Evolutionary conservation across 1,140 invertebrate species (phyloP), one percentile per base, ranked within the genome.

Genomic region (Chrysopa pallens): DNA sequence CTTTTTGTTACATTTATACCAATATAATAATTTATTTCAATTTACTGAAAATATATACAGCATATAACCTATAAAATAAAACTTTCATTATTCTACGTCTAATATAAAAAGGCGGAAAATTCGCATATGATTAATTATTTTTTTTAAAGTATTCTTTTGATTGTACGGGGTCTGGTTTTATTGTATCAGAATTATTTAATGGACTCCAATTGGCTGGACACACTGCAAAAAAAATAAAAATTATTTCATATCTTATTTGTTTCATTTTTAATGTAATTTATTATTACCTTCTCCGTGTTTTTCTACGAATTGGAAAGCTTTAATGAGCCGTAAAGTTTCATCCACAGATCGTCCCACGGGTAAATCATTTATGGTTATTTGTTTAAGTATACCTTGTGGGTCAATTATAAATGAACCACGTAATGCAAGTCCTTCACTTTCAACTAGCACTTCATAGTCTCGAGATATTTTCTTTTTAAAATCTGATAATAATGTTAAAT

Each of bases 311-410:
- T 92, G 84, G 59, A 95, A 86, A 35, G 91, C 92, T 59, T 91
- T 86, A 17, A 96, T 76, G 8, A 95, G 64, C 46, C 92, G 70
- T 8, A 95, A 55, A 1, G 83, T 81, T 63, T 96, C 92, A 50
- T 94, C 88, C 2, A 96, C 89, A 36, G 83, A 89, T 46, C 92
- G 72, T 2, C 92, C 92, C 12, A 97, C 86, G 0, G 90, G 90
- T 50, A 95, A 67, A 67, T 96, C 92, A 52, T 81, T 93, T 36
- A 81, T 69, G 36, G 80, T 91, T 62, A 83, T 76, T 58, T 89
- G 83, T 42, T 80, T 66, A 31, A 91, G 54, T 36, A 82, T 65
- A 36, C 84, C 81, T 36, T 77, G 67, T 42, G 66, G 67, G 48
- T 80, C 76, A 46, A 80, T 80, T 14, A 80, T 68, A 49, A 78